These are phyloP conservation scores for Acromyrmex echinatior DNA, from an alignment of 1,140 invertebrate species.

Conservation along the genomic window DNA sequence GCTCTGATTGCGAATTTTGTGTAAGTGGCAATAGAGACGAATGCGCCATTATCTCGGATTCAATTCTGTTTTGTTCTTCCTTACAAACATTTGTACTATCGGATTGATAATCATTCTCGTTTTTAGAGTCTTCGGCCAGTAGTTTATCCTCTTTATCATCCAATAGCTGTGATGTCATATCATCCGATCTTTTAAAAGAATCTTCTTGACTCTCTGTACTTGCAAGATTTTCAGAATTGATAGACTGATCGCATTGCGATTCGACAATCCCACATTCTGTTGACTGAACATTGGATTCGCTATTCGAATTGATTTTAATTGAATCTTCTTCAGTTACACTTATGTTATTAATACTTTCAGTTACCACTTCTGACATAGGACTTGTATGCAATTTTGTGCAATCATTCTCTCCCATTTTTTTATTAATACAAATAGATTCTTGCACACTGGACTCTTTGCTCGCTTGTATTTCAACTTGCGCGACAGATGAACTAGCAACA, in stretches of 20 bases:
- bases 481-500: constrained; percentile 1
- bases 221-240: constrained; percentile 15
- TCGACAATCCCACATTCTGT: constrained; percentile 1
- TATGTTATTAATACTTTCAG: constrained; percentile 30
- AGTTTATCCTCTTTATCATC: not conserved
- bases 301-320: constrained; percentile 24
- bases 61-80: constrained; percentile 24
- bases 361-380: not conserved
- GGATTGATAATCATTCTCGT: constrained; percentile 47
- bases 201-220: not conserved
- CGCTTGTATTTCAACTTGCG: constrained; percentile 17
- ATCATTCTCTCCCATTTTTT: constrained; percentile 19
- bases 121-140: constrained; percentile 21
- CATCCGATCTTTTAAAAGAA: not conserved
- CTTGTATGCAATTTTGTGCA: not conserved
- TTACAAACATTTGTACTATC: not conserved
- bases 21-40: constrained; percentile 28
- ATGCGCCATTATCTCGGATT: constrained; percentile 30
- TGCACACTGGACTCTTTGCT: constrained; percentile 39
- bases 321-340: not conserved
- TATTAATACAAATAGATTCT: constrained; percentile 29
- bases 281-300: not conserved
- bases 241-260: not conserved
- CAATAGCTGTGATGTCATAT: constrained; percentile 3
- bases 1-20: constrained; percentile 39